Base-by-base conservation (phyloP, 2,888 invertebrate genomes). In the Mythimna vitellina region DNA sequence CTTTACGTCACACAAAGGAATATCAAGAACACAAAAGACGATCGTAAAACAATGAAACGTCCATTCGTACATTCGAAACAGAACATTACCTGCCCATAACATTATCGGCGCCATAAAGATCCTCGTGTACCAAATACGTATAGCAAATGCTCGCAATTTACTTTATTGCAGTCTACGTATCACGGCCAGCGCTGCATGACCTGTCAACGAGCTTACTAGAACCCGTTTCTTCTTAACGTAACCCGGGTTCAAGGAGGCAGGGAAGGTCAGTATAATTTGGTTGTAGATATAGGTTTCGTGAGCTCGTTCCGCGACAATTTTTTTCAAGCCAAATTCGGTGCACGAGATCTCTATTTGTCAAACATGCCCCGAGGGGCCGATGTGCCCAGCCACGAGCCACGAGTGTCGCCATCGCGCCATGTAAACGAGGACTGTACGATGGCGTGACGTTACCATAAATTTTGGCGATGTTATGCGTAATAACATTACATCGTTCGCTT, bases 131-230 rank as follows among this genome's bases (percentile, higher is more conserved):
- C 92, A 91, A 93, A 93, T 93, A 93, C 94, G 92, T 93, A 93
- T 92, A 93, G 93, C 94, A 94, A 95, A 95, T 95, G 94, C 91
- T 93, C 90, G 92, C 94, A 94, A 95, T 95, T 95, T 95, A 93
- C 92, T 95, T 96, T 96, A 95, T 95, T 94, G 93, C 95, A 93
- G 89, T 87, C 91, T 89, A 84, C 90, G 90, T 90, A 91, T 92
- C 90, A 84, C 86, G 82, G 79, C 93, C 93, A 92, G 81, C 64
- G 73, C 76, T 70, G 70, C 56, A 62, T 74, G 94, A 91, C 76
- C 93, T 85, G 84, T 88, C 84, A 85, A 80, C 86, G 80, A 69
- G 75, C 78, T 83, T 74, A 70, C 65, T 78, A 63, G 64, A 67
- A 63, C 81, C 80, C 70, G 77, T 82, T 70, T 74, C 75, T 70